Base-by-base conservation (phyloP, 2,888 invertebrate genomes). In the Polydrusus pterygomalis region DNA sequence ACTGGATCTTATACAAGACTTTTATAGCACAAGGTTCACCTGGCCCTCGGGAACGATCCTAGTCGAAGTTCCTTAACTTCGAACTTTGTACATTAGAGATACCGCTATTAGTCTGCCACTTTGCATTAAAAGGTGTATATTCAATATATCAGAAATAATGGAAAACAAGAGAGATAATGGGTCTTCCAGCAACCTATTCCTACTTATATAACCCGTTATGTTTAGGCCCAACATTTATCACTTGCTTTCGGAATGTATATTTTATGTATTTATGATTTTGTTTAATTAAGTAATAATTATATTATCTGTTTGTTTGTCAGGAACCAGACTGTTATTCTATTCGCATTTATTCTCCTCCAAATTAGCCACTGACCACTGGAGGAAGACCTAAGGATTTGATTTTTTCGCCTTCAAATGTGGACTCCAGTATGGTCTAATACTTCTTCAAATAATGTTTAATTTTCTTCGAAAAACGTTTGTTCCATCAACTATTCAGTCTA, bases 31-130 rank as follows among this genome's bases (percentile, higher is more conserved):
- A 60, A 73, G 49, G 67, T 49, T 60, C 67, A 73, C 67, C 65
- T 73, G 73, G 47, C 60, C 67, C 58, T 47, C 38, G 67, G 56
- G 65, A 67, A 73, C 67, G 62, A 73, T 67, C 73, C 54, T 67
- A 73, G 60, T 73, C 49, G 60, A 67, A 73, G 67, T 67, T 73
- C 49, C 67, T 73, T 73, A 73, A 60, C 67, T 73, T 40, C 20
- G 49, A 73, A 73, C 73, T 73, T 73, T 73, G 60, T 58, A 73
- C 73, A 67, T 73, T 73, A 73, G 60, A 67, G 60, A 54, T 10
- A 34, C 58, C 60, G 67, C 56, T 73, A 73, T 73, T 73, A 67
- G 60, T 49, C 67, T 51, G 73, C 34, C 67, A 58, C 15, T 72
- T 72, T 56, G 38, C 65, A 72, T 65, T 65, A 71, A 54, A 69